Base-by-base conservation (phyloP, 37 sponge, comb jelly and placozoan genomes). In the Diacarnus erythraeanus region DNA sequence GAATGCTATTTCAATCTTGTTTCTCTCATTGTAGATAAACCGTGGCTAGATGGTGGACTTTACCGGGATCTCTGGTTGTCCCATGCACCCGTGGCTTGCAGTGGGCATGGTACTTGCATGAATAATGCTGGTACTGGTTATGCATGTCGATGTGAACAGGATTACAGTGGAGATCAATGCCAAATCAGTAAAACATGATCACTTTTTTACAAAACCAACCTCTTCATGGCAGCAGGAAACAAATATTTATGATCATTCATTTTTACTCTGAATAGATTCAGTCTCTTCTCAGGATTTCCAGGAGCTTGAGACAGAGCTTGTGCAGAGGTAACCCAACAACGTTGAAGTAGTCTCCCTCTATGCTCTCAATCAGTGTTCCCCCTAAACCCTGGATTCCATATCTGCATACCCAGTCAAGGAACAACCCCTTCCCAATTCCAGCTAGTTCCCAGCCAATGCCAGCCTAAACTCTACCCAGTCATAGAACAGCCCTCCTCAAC, bases 361-460 rank as follows among this genome's bases (percentile, higher is more conserved):
- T 85, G 12, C 81, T 76, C 34, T 47, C 75, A 20, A 97, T 84
- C 57, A 97, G 69, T 40, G 95, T 90, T 21, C 87, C 92, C n/a
- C 95, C 97, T 10, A 85, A 64, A 2, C 91, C 97, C 69, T 97
- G 97, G 44, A 91, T 91, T 2, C 97, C 97, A 83, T 94, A 96
- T 0, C 86, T 87, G 73, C 51, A 47, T 47, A 47, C 51, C 51
- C 58, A 27, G 57, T 34, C 20, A 38, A 31, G n/a, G n/a, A n/a
- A n/a, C n/a, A n/a, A n/a, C n/a, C n/a, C n/a, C n/a, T n/a, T n/a
- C n/a, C n/a, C n/a, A n/a, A n/a, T n/a, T n/a, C n/a, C n/a, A n/a
- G n/a, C n/a, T n/a, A n/a, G n/a, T n/a, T n/a, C n/a, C n/a, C n/a
- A n/a, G n/a, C n/a, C n/a, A n/a, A n/a, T n/a, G n/a, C n/a, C n/a